Evolutionary conservation across 2,888 invertebrate species (phyloP), one percentile per base, ranked within the genome.

Genomic region (Tipula helvola): DNA sequence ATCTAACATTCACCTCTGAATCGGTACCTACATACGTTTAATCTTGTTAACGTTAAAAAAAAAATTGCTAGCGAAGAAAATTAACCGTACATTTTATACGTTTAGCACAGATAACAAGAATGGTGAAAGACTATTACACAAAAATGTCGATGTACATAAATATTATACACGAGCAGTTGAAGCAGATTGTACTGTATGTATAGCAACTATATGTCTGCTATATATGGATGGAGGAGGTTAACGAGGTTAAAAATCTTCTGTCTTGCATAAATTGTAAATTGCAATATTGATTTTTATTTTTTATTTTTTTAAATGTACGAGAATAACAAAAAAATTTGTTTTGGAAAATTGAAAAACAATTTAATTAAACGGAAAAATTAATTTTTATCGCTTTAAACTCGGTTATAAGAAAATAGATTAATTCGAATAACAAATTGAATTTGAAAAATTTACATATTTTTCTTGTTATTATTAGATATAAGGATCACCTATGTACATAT

Each of bases 221-320:
- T 18, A 28, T 71, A 71, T 71, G 10, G n/a, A n/a, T n/a, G n/a
- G n/a, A n/a, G n/a, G 71, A 71, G 71, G 71, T 71, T 71, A 71
- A 71, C 71, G 71, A 71, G 71, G 71, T 71, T 71, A 71, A 71
- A 71, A 71, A 28, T 71, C 28, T 57, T 39, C 39, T 57, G 52
- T 57, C 52, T 71, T 71, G 71, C 71, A 71, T 71, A 71, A 71
- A 71, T 71, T 71, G 71, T 71, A 71, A 71, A 71, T 28, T 71
- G 71, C 71, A 71, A 71, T 71, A 71, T 71, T 71, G 71, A 71
- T 71, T 71, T 71, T 71, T 71, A n/a, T n/a, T n/a, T n/a, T n/a
- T n/a, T n/a, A n/a, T n/a, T 28, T 28, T 28, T 28, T 28, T 1
- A 28, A 28, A 28, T 28, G 2, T 28, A 28, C 1, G 3, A 52